These are phyloP conservation scores for Drosophila ercepeae DNA, from an alignment of 1,140 invertebrate species.

Conservation along the genomic window DNA sequence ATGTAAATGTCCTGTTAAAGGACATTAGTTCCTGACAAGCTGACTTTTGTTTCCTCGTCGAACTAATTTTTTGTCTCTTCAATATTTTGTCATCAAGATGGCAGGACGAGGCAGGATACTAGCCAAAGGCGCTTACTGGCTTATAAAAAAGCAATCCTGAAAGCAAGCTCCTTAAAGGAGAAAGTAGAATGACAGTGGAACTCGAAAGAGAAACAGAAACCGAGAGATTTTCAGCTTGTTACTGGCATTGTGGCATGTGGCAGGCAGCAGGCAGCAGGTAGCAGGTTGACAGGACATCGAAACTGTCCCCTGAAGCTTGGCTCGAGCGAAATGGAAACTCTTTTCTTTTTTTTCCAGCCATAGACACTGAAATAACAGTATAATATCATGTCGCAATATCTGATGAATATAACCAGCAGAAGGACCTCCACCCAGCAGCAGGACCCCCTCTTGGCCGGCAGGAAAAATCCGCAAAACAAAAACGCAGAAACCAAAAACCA, in stretches of 20 bases:
- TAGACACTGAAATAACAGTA: conserved; percentile 33
- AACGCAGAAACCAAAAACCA: conserved; percentile 23
- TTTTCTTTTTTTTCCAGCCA: conserved; percentile 4
- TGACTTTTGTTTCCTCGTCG: not conserved
- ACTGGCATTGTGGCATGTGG: conserved; percentile 16
- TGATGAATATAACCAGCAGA: conserved; percentile 27
- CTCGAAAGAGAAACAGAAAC: not conserved
- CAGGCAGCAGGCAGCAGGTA: too few species aligned
- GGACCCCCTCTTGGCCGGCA: not conserved
- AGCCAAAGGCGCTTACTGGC: conserved; percentile 60
- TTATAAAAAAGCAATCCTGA: conserved; percentile 46
- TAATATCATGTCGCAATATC: conserved; percentile 39
- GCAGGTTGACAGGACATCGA: conserved; percentile 15
- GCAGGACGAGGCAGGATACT: too few species aligned
- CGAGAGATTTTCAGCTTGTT: conserved; percentile 25
- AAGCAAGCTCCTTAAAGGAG: conserved; percentile 20
- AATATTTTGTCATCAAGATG: too few species aligned
- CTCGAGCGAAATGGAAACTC: conserved; percentile 13
- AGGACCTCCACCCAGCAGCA: too few species aligned
- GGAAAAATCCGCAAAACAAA: conserved; percentile 19
- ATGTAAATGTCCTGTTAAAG: conserved; percentile 3
- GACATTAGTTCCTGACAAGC: not conserved
- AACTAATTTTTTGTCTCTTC: conserved; percentile 3
- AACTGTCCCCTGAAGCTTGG: conserved; percentile 7
- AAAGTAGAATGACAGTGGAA: conserved; percentile 7